Evolutionary conservation across 2,113 vertebrate species (phyloP).

Genomic region (Boleophthalmus pectinirostris): DNA sequence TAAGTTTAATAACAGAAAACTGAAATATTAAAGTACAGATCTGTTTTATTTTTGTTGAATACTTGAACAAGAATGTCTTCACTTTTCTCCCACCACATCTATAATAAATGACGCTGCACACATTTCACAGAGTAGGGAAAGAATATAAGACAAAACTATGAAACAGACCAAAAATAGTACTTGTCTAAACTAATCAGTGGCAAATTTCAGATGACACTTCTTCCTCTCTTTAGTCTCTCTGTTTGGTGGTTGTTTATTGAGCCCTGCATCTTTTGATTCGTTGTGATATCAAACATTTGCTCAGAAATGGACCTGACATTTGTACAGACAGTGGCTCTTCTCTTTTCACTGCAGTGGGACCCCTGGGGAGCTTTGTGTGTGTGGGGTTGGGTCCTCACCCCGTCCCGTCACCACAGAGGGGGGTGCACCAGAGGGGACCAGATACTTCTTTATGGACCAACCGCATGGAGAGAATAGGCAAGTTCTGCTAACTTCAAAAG

Average conservation of each 20-base stretch:
- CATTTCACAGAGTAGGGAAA: not conserved
- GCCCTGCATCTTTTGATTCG: not conserved
- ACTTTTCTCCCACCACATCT: not conserved
- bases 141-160: not conserved
- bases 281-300: slow-evolving; percentile 13
- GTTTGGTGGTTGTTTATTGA: slow-evolving; percentile 3
- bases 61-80: not conserved
- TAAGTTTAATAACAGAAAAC: not conserved
- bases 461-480: slow-evolving; percentile 57
- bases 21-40: not conserved
- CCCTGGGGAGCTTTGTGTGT: slow-evolving; percentile 55
- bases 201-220: slow-evolving; percentile 1
- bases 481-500: slow-evolving; percentile 41
- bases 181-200: not conserved
- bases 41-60: not conserved
- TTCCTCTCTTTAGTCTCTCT: not conserved
- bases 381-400: slow-evolving; percentile 47
- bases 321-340: slow-evolving; percentile 20
- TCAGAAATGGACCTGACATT: slow-evolving; percentile 30
- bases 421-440: slow-evolving; percentile 28
- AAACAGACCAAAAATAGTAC: slow-evolving; percentile 5
- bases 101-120: not conserved
- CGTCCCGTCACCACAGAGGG: slow-evolving; percentile 40
- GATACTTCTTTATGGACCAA: slow-evolving; percentile 44
- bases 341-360: slow-evolving; percentile 37